Evolutionary conservation across 2,888 invertebrate genomes (phyloP).

Genomic region (Drosophila kuntzei): DNA sequence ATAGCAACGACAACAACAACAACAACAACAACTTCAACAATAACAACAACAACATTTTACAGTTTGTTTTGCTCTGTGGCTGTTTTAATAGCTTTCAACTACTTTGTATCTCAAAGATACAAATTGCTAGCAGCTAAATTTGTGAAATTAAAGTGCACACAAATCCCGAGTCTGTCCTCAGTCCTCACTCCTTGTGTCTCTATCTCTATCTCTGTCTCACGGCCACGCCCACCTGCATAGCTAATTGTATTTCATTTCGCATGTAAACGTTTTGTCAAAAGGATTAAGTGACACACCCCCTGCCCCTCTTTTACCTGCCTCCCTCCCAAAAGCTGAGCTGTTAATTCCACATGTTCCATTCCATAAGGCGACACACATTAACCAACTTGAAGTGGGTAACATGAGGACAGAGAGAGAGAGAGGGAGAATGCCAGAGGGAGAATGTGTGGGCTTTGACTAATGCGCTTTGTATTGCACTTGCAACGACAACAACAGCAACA

Average conservation of each 20-base stretch:
- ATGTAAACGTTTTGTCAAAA: slow-evolving; percentile 79
- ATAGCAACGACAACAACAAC: slow-evolving; percentile 31
- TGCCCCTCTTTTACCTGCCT: neutral
- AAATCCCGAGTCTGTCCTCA: slow-evolving; percentile 34
- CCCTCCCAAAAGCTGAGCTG: slow-evolving; percentile 44
- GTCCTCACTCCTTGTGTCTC: neutral
- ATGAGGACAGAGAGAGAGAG: slow-evolving; percentile 19
- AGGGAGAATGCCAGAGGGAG: neutral
- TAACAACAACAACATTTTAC: slow-evolving; percentile 55
- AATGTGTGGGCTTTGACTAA: slow-evolving; percentile 64
- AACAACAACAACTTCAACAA: slow-evolving; percentile 33
- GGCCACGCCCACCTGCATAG: slow-evolving; percentile 57
- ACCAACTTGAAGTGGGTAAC: slow-evolving; percentile 72
- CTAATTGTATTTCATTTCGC: slow-evolving; percentile 71
- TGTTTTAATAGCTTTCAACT: slow-evolving; percentile 74
- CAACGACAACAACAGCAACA: slow-evolving; percentile 45
- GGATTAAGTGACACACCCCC: slow-evolving; percentile 66
- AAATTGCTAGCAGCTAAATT: slow-evolving; percentile 64
- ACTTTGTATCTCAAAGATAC: slow-evolving; percentile 78
- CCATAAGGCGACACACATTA: slow-evolving; percentile 77
- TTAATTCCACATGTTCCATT: slow-evolving; percentile 73
- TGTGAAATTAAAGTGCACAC: slow-evolving; percentile 72
- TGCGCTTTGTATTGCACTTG: slow-evolving; percentile 77
- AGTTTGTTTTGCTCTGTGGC: slow-evolving; percentile 75
- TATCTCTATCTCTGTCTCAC: neutral